Base-by-base conservation (phyloP, 2,797 vertebrate genomes). In the Epinephelus awoara region DNA sequence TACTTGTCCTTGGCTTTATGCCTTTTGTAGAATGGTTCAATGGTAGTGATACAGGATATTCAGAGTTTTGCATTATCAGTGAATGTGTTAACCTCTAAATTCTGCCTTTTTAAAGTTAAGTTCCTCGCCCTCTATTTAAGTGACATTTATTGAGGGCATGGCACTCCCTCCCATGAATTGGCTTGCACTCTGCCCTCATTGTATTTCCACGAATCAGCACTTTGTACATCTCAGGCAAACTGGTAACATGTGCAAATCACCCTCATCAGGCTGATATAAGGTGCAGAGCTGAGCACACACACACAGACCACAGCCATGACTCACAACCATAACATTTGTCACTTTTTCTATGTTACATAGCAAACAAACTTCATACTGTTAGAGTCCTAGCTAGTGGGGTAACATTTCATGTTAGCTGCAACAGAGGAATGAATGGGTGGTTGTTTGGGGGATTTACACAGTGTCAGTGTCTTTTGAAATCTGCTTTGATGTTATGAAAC, bases 141-240 rank as follows among this genome's bases (percentile, higher is more conserved):
- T 25, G 13, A 57, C 49, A 59, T 42, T 4, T 23, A 47, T 18
- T 15, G 21, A 63, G 44, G 44, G 38, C 56, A 29, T 4, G 14
- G 13, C 0, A 1, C 12, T 65, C 42, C 18, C 21, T 62, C 44
- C n/a, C 27, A 17, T 34, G 34, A 34, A 2, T 34, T 34, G 2
- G 50, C 59, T 6, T 49, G 54, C 65, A 58, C 70, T 82, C 27
- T 77, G 58, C 68, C 82, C 77, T 76, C 38, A 56, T 66, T 50
- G 40, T 63, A 19, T 81, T 69, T 40, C 27, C 67, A 19, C 50
- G 38, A 83, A 49, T 92, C 89, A 86, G 88, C 76, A 2, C 77
- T 86, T 88, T 87, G 25, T 18, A 23, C 8, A 10, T 75, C 44
- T 83, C 69, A 73, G 57, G 51, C 64, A 44, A 70, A 75, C 58